phyloP scores from a whole-genome alignment of 2,797 vertebrate species.

The Pipistrellus pipistrellus region DNA sequence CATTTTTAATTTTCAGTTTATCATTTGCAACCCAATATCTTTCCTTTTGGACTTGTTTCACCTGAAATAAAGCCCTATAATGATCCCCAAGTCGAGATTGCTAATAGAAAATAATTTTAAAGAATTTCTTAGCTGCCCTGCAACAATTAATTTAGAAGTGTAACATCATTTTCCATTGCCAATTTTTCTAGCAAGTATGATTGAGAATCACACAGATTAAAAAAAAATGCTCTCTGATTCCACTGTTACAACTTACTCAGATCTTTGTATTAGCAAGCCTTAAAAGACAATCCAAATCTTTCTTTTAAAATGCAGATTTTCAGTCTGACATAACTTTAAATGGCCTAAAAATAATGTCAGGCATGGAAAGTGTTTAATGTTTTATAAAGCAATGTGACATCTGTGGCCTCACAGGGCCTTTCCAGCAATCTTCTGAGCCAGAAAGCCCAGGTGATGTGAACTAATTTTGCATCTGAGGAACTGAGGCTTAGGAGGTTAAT shows the following conservation, averaged over 20 bases:
- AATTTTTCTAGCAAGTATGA: neutral
- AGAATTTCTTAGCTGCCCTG: neutral
- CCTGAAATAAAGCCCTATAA: neutral
- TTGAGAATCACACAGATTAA: neutral
- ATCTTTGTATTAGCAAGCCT: neutral
- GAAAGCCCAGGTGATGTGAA: neutral
- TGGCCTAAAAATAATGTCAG: neutral
- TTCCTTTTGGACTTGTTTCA: neutral
- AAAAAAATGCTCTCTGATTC: neutral
- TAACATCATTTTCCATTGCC: neutral
- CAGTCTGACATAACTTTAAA: neutral
- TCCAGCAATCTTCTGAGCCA: neutral
- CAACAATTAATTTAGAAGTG: slow-evolving; percentile 48
- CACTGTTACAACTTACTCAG: neutral
- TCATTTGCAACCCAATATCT: neutral
- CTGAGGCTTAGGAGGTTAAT: neutral
- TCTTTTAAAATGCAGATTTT: slow-evolving; percentile 20
- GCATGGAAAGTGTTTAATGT: neutral
- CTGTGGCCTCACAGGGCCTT: neutral
- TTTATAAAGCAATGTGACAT: neutral
- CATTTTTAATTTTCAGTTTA: slow-evolving; percentile 37
- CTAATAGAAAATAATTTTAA: neutral
- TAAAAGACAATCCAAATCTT: neutral
- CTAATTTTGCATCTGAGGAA: neutral
- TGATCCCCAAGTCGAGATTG: neutral